These are phyloP conservation scores for Hemibagrus guttatus DNA, from an alignment of 2,797 vertebrate species.

Conservation along the genomic window DNA sequence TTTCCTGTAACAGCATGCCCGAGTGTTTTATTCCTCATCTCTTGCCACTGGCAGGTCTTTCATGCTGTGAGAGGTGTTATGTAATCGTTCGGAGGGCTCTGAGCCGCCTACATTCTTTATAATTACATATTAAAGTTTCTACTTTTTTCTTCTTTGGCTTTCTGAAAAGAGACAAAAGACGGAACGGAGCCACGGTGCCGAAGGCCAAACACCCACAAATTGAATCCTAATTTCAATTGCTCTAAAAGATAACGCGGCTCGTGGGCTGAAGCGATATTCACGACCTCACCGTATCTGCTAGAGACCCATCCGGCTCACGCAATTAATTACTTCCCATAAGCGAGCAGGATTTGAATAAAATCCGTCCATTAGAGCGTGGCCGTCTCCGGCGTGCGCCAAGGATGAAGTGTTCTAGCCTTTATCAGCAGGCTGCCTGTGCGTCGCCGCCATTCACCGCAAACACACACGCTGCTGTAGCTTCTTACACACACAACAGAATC, in stretches of 20 bases:
- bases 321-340: slow-evolving; percentile 42
- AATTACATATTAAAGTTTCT: neutral
- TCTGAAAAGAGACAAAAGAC: neutral
- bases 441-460: slow-evolving; percentile 35
- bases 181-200: neutral
- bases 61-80: no score
- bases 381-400: neutral
- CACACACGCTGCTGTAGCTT: neutral
- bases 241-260: slow-evolving; percentile 26
- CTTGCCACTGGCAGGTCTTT: no score
- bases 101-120: neutral
- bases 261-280: slow-evolving; percentile 35
- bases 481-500: neutral
- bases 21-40: neutral
- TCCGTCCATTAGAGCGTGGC: slow-evolving; percentile 30
- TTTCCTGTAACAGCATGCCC: neutral
- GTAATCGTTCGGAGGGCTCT: neutral
- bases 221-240: slow-evolving; percentile 39
- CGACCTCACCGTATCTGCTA: slow-evolving; percentile 20
- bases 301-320: slow-evolving; percentile 11
- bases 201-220: slow-evolving; percentile 12
- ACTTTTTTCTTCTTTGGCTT: neutral
- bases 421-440: slow-evolving; percentile 28
- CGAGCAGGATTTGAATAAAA: slow-evolving; percentile 43
- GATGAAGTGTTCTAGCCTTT: slow-evolving; percentile 33